These are phyloP conservation scores for Lycaena phlaeas DNA, from an alignment of 2,888 invertebrate species.

Conservation along the genomic window DNA sequence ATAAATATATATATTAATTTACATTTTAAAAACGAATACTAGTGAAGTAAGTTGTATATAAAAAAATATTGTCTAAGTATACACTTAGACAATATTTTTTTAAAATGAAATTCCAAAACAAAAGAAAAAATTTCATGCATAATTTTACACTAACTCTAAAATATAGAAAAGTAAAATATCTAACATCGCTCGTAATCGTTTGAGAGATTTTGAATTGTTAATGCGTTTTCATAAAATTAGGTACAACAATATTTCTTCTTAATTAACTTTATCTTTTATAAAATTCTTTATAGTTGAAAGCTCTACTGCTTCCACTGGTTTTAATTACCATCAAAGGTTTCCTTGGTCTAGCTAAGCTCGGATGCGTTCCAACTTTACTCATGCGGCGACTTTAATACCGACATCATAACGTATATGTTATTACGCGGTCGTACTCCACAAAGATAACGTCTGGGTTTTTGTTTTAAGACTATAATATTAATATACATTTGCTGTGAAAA, in stretches of 20 bases:
- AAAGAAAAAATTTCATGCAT: too few relatives aligned
- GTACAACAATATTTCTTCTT: slow-evolving; percentile 1
- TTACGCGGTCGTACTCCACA: slow-evolving; percentile 9
- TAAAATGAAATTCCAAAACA: too few relatives aligned
- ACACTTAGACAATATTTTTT: too few relatives aligned
- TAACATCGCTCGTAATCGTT: too few relatives aligned
- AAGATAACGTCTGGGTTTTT: slow-evolving; percentile 10
- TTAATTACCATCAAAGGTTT: slow-evolving; percentile 17
- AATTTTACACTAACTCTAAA: too few relatives aligned
- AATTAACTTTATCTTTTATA: slow-evolving; percentile 1
- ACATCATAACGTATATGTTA: slow-evolving; percentile 16
- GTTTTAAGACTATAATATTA: slow-evolving; percentile 7
- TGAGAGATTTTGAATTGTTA: too few relatives aligned
- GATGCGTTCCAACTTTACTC: slow-evolving; percentile 8
- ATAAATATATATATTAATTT: too few relatives aligned
- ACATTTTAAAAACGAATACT: too few relatives aligned
- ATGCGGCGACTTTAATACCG: slow-evolving; percentile 15
- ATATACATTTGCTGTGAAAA: slow-evolving; percentile 5
- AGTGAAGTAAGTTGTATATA: too few relatives aligned
- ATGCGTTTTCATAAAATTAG: too few relatives aligned
- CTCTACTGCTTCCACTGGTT: slow-evolving; percentile 11
- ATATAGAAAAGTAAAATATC: too few relatives aligned
- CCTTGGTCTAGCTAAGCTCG: slow-evolving; percentile 12
- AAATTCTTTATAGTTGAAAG: slow-evolving; percentile 1
- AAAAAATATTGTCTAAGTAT: too few relatives aligned